Conservation (phyloP, 2,888 invertebrate species). For the Imbricaverruca yamaguchii region DNA sequence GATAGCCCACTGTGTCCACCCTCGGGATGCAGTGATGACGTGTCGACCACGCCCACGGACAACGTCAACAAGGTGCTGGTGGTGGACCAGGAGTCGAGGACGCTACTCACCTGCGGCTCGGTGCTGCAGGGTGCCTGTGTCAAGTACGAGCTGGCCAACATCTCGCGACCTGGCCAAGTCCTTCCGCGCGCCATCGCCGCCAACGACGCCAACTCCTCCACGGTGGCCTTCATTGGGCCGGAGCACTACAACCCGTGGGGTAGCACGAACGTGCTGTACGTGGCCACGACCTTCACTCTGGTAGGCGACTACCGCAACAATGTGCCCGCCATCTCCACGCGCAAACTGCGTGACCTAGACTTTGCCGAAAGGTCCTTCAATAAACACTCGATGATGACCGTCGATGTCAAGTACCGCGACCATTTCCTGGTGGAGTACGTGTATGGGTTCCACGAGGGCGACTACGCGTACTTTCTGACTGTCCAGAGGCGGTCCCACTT, state of each 20-base stretch:
- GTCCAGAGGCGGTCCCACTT: slow-evolving; percentile 87
- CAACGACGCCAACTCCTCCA: slow-evolving; percentile 32
- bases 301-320: slow-evolving; percentile 85
- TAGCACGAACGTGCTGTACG: slow-evolving; percentile 74
- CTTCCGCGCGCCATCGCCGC: slow-evolving; percentile 32
- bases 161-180: slow-evolving; percentile 46
- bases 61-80: slow-evolving; percentile 88
- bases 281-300: slow-evolving; percentile 86
- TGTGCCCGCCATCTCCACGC: slow-evolving; percentile 84
- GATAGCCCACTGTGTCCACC: slow-evolving; percentile 88
- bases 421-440: slow-evolving; percentile 92
- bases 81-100: slow-evolving; percentile 67
- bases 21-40: slow-evolving; percentile 56
- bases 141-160: slow-evolving; percentile 70
- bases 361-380: slow-evolving; percentile 75
- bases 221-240: slow-evolving; percentile 33
- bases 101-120: slow-evolving; percentile 80
- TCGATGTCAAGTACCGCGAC: slow-evolving; percentile 87
- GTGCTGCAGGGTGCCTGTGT: slow-evolving; percentile 81
- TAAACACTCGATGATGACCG: slow-evolving; percentile 74
- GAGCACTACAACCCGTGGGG: slow-evolving; percentile 69
- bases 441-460: slow-evolving; percentile 89
- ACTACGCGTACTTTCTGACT: slow-evolving; percentile 90
- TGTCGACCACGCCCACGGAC: slow-evolving; percentile 51
- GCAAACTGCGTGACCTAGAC: slow-evolving; percentile 69